phyloP scores from a whole-genome alignment of 53 echinoderm and acorn worm species.

The Paracentrotus lividus region DNA sequence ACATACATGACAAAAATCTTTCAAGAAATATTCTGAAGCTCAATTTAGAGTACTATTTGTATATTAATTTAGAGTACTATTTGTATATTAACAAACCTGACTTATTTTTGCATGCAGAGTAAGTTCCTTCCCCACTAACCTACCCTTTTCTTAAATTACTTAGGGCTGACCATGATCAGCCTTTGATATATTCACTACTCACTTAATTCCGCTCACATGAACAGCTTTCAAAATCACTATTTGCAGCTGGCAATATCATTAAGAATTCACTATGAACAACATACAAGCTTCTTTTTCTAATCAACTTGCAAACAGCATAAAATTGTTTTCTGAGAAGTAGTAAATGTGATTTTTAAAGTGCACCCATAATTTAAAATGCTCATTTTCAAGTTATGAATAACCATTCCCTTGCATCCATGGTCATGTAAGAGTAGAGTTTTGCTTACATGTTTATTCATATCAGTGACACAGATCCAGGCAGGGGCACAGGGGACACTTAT shows the following conservation, averaged over 20 bases:
- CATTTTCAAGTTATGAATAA: not conserved
- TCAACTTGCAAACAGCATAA: not conserved
- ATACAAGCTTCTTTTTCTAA: constrained; percentile 26
- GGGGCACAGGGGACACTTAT: no score
- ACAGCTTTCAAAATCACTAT: constrained; percentile 38
- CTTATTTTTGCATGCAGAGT: not conserved
- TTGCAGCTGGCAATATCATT: constrained; percentile 42
- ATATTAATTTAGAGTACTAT: not conserved
- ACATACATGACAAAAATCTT: not conserved
- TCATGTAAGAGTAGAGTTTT: no score
- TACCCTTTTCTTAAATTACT: constrained; percentile 25
- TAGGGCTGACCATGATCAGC: not conserved
- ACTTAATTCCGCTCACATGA: constrained; percentile 12
- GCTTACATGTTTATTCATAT: no score
- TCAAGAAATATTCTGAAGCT: not conserved
- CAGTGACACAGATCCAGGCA: no score
- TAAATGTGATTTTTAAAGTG: not conserved
- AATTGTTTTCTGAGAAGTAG: not conserved
- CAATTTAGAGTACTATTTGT: no score
- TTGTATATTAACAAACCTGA: not conserved
- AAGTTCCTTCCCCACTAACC: not conserved
- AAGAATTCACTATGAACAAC: not conserved
- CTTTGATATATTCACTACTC: not conserved
- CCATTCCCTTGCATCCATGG: no score
- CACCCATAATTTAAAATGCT: not conserved